Base-by-base conservation (phyloP, 2,888 invertebrate genomes). In the Rhorus exstirpatorius region DNA sequence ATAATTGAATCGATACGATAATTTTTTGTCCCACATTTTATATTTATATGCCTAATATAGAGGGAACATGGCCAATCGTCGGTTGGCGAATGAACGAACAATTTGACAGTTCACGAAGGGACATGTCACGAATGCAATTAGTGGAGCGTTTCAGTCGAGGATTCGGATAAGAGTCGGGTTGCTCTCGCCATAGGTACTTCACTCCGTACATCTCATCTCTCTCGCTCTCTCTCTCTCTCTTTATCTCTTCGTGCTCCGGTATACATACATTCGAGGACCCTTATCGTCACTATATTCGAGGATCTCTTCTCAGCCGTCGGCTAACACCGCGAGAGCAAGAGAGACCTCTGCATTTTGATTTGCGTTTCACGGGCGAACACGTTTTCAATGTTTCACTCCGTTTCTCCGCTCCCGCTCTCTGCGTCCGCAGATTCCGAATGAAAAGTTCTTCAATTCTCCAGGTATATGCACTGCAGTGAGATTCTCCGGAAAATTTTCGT, bases 71-170 rank as follows among this genome's bases (percentile, higher is more conserved):
- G 65, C 61, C 63, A 71, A 75, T 79, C 60, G 79, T 71, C 72
- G 44, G 38, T 80, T 79, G 88, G 70, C 79, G 79, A 87, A 85
- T 72, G 89, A 91, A 90, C 49, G 78, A 88, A 89, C 85, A 86
- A 88, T 89, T 91, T 90, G 92, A 91, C 91, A 90, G 90, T 61
- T 89, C 88, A 7, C 76, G 76, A 76, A 68, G 89, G 91, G 87
- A 90, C 89, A 89, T 91, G 91, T 92, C 92, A 92, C 92, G 92
- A 92, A 92, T 89, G 91, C 92, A 93, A 93, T 93, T 93, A 93
- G 92, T 93, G 92, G 35, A 92, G 86, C 90, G 91, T 92, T 92
- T 92, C 88, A 76, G 90, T 91, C 89, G 87, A 92, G 92, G 87
- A 89, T 90, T 68, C 67, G 41, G 72, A 79, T 76, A 79, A 79